Base-by-base conservation (phyloP, 53 echinoderm and acorn worm species). In the Glandiceps talaboti region DNA sequence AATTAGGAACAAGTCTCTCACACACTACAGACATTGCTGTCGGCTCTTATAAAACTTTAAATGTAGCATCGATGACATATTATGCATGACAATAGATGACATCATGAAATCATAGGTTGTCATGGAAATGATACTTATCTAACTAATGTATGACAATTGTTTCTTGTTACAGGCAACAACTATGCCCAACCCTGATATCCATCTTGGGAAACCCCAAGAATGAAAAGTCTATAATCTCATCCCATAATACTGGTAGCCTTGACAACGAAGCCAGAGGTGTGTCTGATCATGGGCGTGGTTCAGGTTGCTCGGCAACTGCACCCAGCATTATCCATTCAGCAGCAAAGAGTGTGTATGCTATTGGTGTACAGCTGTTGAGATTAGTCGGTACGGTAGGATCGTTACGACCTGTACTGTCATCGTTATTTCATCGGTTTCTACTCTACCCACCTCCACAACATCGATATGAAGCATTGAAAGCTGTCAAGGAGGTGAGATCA, bases 401-500 rank as follows among this genome's bases (percentile, higher is more conserved):
- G 20, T 86, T 99, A 91, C 79, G 99, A 76, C 91, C 99, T 12
- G 99, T 99, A 14, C 81, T 99, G 27, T 93, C 90, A 1, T 99
- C 99, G 1, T 33, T 99, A 81, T 94, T 89, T 74, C 99, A 99
- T 77, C 79, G 91, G 32, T 92, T 99, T 82, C 77, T 99, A 73
- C 85, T 99, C 28, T 99, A 91, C 79, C 99, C 99, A 12, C 99
- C 99, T 27, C 99, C 99, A 0, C 83, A 82, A 14, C 99, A 99
- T 78, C 81, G 99, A 29, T 88, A 93, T 31, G 99, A 99, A 79
- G 99, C 99, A 27, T 83, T 99, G 32, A 99, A 91, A 79, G 91
- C 92, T 33, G 73, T 99, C 74, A 93, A 93, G 82, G 99, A 99
- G 88, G 99, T 99, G 85, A 79, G n/a, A n/a, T n/a, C n/a, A n/a